A percentile compares a stretch with the other conserved stretches of the same genome.
These are phyloP conservation scores for Escarpia spicata DNA, from an alignment of 2,888 invertebrate species.

Conservation along the genomic window DNA sequence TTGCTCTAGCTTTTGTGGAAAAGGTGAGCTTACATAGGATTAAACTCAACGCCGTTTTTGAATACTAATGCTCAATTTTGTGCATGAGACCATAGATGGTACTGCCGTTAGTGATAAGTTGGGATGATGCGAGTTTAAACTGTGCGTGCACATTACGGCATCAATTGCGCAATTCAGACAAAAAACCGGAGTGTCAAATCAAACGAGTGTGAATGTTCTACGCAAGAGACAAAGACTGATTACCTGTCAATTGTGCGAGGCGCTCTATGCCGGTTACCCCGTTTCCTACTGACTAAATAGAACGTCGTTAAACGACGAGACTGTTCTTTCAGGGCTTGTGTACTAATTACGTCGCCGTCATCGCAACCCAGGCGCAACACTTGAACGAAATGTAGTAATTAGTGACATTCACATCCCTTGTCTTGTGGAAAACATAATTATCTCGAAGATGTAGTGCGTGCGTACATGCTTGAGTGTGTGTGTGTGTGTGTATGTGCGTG, in stretches of 20 bases:
- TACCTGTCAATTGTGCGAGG: neutral
- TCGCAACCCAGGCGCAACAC: neutral
- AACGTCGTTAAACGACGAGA: neutral
- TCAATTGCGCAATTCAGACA: neutral
- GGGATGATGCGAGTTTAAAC: neutral
- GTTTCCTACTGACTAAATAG: conserved; percentile 1
- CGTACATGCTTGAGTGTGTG: neutral
- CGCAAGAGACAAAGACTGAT: neutral
- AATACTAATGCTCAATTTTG: neutral
- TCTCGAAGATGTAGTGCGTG: neutral
- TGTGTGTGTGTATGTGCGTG: neutral
- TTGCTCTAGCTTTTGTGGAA: no score
- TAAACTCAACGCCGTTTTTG: neutral
- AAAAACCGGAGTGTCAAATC: neutral
- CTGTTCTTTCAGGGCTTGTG: neutral
- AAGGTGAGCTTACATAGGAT: no score
- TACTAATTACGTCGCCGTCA: neutral
- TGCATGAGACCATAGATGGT: neutral
- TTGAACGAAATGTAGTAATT: neutral
- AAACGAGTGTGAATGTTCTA: neutral
- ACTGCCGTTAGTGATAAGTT: neutral
- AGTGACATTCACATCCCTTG: neutral
- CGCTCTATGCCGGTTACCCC: neutral
- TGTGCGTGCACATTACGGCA: neutral
- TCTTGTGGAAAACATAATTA: neutral